A percentile compares a stretch with the other conserved stretches of the same genome.
Evolutionary conservation across 2,797 vertebrate species (phyloP).

Genomic region (Myiothlypis coronata): DNA sequence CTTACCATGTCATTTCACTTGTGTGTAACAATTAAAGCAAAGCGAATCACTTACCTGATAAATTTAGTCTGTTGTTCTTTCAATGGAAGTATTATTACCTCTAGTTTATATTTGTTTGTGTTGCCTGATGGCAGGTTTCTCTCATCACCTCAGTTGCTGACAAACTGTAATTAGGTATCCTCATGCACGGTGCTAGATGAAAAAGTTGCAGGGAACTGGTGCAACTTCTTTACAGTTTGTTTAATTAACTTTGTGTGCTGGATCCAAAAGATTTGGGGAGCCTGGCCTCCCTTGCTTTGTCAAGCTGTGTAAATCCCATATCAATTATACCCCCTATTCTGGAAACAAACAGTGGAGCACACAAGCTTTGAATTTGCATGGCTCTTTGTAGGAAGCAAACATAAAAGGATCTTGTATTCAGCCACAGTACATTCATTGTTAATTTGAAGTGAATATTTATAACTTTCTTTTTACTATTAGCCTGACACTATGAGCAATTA

Average conservation of each 20-base stretch:
- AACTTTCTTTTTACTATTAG: conserved; percentile 31
- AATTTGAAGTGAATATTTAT: conserved; percentile 57
- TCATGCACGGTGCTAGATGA: neutral
- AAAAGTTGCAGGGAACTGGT: neutral
- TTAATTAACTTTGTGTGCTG: conserved; percentile 33
- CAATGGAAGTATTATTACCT: neutral
- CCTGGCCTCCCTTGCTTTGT: neutral
- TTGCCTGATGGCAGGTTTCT: conserved; percentile 24
- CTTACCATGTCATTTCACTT: neutral
- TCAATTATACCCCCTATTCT: conserved; percentile 36
- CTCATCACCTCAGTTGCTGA: neutral
- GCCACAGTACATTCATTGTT: conserved; percentile 3
- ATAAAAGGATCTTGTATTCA: conserved; percentile 20
- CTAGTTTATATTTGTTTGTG: conserved; percentile 16
- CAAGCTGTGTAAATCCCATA: neutral
- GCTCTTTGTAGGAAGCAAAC: conserved; percentile 30
- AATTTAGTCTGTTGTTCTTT: conserved; percentile 31
- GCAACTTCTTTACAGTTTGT: neutral
- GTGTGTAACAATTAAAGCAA: conserved; percentile 19
- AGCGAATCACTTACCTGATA: neutral
- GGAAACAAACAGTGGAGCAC: neutral
- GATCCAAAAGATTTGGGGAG: conserved; percentile 26
- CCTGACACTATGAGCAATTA: neutral
- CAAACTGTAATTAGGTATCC: conserved; percentile 16
- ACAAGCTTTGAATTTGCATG: conserved; percentile 14